Evolutionary conservation across 53 echinoderm and acorn worm genomes (phyloP), one percentile per base, ranked within the genome.

Genomic region (Zoroaster sp.): DNA sequence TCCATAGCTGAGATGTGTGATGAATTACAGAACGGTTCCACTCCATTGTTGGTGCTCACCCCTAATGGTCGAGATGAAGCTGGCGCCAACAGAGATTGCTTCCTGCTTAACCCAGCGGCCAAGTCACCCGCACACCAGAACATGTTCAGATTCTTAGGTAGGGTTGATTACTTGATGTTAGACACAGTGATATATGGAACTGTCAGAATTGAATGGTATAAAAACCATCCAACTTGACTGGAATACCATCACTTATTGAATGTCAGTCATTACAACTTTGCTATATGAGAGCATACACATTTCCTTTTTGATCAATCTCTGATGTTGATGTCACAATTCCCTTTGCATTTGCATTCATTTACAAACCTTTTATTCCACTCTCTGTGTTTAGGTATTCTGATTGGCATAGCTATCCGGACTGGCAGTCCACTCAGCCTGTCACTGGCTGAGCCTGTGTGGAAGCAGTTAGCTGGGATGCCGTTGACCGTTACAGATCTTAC

Each of bases 1-100:
- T 97, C 97, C 8, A 97, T 97, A 32, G 97, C 97, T 33, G 97
- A 97, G 88, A 97, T 97, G 97, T 97, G 97, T 83, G 95, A 97
- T 83, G 97, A 97, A 77, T 68, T 95, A 67, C 97, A 97, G 97
- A 97, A 97, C 51, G 94, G 97, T 46, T 97, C 97, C 34, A 93
- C 94, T 33, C 94, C 95, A 17, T 92, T 97, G 17, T 82, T 97
- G 32, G 92, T 97, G 9, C 86, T 97, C 21, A 97, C 97, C 49
- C 97, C 97, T 15, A 97, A 97, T 75, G 97, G 97, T 11, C 85
- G 97, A 31, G 97, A 97, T 70, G 97, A 97, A 72, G 89, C 94
- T 0, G 97, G 97, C 28, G 97, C 95, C 55, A 97, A 97, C 73
- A 92, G 97, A 28, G 97, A 97, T 78, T 97, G 97, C 74, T 95